Evolutionary conservation across 2,888 invertebrate genomes (phyloP).

Genomic region (Drosophila leonis): DNA sequence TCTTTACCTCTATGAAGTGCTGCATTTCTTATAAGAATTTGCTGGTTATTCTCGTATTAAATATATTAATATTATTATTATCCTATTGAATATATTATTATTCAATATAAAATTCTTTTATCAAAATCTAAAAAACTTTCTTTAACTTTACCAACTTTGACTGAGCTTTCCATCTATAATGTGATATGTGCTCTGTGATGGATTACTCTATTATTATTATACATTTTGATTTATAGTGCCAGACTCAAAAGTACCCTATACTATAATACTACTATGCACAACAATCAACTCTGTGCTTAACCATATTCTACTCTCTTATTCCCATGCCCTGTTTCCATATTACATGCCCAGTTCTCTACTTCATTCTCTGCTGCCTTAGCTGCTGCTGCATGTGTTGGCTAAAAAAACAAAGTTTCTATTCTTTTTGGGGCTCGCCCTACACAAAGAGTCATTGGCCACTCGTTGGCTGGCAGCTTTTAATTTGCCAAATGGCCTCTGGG

Average conservation of each 20-base stretch:
- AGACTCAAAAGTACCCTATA: not conserved
- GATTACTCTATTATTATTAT: no score
- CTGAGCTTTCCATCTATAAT: not conserved
- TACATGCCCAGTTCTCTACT: not conserved
- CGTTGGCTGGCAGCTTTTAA: constrained; percentile 46
- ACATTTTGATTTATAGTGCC: not conserved
- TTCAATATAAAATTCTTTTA: not conserved
- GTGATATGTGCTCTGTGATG: not conserved
- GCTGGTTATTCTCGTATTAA: no score
- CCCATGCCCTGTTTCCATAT: not conserved
- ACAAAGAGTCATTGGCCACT: constrained; percentile 50
- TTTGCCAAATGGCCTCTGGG: constrained; percentile 53
- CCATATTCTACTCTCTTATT: not conserved
- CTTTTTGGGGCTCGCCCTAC: constrained; percentile 35
- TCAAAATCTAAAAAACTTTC: not conserved
- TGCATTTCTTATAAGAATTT: no score
- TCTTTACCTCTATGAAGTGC: no score
- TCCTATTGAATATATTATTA: not conserved
- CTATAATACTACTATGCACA: not conserved
- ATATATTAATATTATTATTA: no score
- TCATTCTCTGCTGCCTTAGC: not conserved
- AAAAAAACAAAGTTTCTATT: constrained; percentile 23
- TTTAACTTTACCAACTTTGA: not conserved
- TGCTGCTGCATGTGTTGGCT: constrained; percentile 1
- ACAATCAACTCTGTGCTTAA: not conserved